phyloP scores from a whole-genome alignment of 1,140 invertebrate species.

The Homarus americanus region DNA sequence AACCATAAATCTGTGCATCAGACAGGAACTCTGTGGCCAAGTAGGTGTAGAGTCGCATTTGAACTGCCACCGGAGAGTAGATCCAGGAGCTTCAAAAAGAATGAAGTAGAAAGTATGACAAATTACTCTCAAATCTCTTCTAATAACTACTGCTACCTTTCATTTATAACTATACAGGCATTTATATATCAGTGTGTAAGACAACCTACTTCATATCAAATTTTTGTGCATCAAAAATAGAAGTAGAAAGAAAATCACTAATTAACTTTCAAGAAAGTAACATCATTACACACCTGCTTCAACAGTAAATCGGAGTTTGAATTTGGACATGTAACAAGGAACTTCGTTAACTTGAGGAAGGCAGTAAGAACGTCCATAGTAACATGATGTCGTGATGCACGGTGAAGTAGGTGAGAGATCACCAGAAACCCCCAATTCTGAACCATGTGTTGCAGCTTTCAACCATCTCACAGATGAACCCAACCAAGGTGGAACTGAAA shows the following conservation, averaged over 20 bases:
- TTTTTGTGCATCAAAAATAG: neutral
- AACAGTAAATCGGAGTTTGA: conserved; percentile 95
- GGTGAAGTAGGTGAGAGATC: conserved; percentile 97
- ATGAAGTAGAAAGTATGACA: neutral
- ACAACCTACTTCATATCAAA: too few species aligned
- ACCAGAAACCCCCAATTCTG: conserved; percentile 98
- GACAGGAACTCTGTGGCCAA: conserved; percentile 98
- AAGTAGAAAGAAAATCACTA: neutral
- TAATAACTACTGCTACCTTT: too few species aligned
- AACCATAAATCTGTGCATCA: conserved; percentile 98
- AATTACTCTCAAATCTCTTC: neutral
- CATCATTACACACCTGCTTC: conserved; percentile 88
- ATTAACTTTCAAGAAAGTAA: neutral
- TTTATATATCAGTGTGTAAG: too few species aligned
- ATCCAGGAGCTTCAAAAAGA: conserved; percentile 95
- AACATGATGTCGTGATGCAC: conserved; percentile 90
- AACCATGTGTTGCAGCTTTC: conserved; percentile 98
- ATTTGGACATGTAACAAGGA: conserved; percentile 95
- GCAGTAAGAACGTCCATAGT: conserved; percentile 95
- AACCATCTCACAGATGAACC: conserved; percentile 97
- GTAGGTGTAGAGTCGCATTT: conserved; percentile 97
- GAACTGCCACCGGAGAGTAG: conserved; percentile 96
- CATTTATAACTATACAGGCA: too few species aligned
- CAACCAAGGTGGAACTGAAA: conserved; percentile 96
- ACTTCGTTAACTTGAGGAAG: conserved; percentile 96